Base-by-base conservation (phyloP, 2,113 vertebrate species). In the Tauraco erythrolophus region DNA sequence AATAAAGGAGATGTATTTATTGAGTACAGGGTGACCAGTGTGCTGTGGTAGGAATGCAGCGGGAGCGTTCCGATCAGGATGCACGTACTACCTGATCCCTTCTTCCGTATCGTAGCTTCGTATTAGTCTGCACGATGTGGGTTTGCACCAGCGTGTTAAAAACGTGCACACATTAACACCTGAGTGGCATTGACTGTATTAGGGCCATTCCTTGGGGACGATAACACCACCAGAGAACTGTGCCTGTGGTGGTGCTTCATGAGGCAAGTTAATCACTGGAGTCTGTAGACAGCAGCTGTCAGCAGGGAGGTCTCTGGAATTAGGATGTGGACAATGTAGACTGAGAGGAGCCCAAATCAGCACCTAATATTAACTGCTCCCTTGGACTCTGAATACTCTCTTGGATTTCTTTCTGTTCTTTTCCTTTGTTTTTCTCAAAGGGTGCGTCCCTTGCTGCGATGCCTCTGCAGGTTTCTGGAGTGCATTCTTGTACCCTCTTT, bases 51-150 rank as follows among this genome's bases (percentile, higher is more conserved):
- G 62, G 76, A 35, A 24, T 14, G 28, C 56, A 45, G 46, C 2
- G 37, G 12, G 39, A 19, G 33, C 2, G 0, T 28, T 57, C n/a
- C 45, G 46, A 2, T 8, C 3, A 14, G 81, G 54, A 50, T 7
- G 19, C 37, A 2, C 0, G 14, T 43, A 57, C 51, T 70, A 7
- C 17, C 53, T 43, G 41, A 3, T 3, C 4, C 0, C 5, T 6
- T n/a, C 51, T 33, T 19, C 51, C 79, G n/a, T n/a, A n/a, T n/a
- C n/a, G n/a, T n/a, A 25, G 45, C 70, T 62, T 51, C 46, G 18
- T 16, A 14, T 70, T 70, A 48, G 35, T 37, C 60, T 37, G 33
- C 58, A 50, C 54, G 35, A 30, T 8, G 39, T 7, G 61, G 31
- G 0, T 37, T 28, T 48, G 37, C 41, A 53, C 46, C 31, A 16